Evolutionary conservation across 2,797 vertebrate genomes (phyloP), one percentile per base, ranked within the genome.

Genomic region (Lepilemur septentrionalis): DNA sequence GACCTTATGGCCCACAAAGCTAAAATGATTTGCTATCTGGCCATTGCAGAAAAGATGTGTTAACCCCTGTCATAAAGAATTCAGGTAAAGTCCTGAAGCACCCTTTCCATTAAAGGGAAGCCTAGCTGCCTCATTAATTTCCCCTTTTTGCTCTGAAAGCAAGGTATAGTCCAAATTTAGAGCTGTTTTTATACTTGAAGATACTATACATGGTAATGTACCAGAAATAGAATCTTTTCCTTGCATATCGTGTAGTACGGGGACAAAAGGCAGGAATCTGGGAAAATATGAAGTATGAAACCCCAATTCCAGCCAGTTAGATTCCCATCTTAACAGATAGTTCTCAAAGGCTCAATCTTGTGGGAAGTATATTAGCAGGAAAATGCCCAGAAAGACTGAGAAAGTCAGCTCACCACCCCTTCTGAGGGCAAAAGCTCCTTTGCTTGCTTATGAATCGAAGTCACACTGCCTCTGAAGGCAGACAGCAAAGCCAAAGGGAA

Each of bases 401-500:
- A 65, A 87, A 89, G 52, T 41, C 48, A 48, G 55, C 41, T 93
- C 57, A n/a, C 48, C 48, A 81, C 35, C 32, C 43, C 65, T 87
- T 92, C 41, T 52, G 84, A 69, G 67, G 48, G 35, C 12, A 4
- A 95, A 84, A 85, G 67, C 48, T 78, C 32, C 79, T 89, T 87
- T 69, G 79, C 23, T 93, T 82, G 48, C 92, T 96, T n/a, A 43
- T 57, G 43, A 94, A 88, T 59, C 63, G 52, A 89, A 86, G 85
- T 88, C 41, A 89, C 14, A 32, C 13, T 61, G 55, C 88, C 52
- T 89, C 69, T 83, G 72, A 89, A 91, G n/a, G 69, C 41, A 89
- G 85, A 85, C 20, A 92, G 92, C 85, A 95, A 91, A 87, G 50
- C 52, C 91, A 93, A 90, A 92, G 73, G 69, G 70, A 97, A 85